Base-by-base conservation (phyloP, 2,113 vertebrate genomes). In the Porphyrio hochstetteri region DNA sequence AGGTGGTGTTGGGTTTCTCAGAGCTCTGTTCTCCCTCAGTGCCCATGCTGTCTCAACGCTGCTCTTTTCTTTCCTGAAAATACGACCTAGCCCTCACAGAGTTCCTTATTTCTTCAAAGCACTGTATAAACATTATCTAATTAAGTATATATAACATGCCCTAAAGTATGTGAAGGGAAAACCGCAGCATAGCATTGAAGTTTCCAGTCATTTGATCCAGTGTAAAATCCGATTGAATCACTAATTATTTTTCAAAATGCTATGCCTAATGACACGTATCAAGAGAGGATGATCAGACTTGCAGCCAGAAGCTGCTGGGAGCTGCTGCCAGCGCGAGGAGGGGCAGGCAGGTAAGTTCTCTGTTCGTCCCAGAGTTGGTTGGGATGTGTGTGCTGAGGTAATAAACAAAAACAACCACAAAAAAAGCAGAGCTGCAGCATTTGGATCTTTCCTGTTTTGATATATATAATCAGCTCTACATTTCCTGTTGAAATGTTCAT, bases 401-500 rank as follows among this genome's bases (percentile, higher is more conserved):
- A 91, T 46, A 89, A 89, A 86, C 71, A 69, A 40, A 46, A 82
- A 76, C 24, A 59, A 67, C 48, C 53, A n/a, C 11, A 76, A 53
- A 71, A 59, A 92, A 71, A 76, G 35, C 81, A 61, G 80, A 87
- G 28, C 88, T 90, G 64, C 82, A 71, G 81, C 89, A 76, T 86
- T 85, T 23, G 23, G 65, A 90, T 92, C 93, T 92, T 96, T 96
- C 96, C 96, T 96, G 91, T 96, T 92, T 91, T 96, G 97, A 88
- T 96, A 19, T 60, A 81, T 94, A 92, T 96, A 97, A 97, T 97
- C 96, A 97, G 88, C 86, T 91, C 93, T 63, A 60, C 89, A 57
- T 95, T 96, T 97, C 97, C 96, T 97, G 96, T 94, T 79, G 84
- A 96, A 97, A 97, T 86, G 93, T 95, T 97, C 97, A 92, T 97